Base-by-base conservation (phyloP, 2,888 invertebrate genomes). In the Quadroppia sp. region DNA sequence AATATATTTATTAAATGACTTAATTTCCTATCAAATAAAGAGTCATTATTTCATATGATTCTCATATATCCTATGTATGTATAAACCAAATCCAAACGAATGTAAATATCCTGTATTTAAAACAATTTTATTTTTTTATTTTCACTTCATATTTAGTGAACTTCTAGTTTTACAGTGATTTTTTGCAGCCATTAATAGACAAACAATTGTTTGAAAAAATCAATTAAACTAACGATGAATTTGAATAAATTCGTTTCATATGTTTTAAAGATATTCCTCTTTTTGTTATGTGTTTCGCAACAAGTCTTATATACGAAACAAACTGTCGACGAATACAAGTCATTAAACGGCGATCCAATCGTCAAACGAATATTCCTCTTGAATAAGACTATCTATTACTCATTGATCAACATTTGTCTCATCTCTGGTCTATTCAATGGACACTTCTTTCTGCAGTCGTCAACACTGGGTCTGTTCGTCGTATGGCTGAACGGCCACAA, bases 401-500 rank as follows among this genome's bases (percentile, higher is more conserved):
- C 64, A 20, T 13, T 64, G 2, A 6, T 64, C 6, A 6, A 36
- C 11, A 20, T 20, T n/a, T 64, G 64, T n/a, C 64, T 64, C 36
- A 64, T 64, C 20, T 9, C 64, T 9, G 64, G 36, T n/a, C 20
- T 64, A 64, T 64, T 64, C 23, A 36, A n/a, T n/a, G 32, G 64
- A 36, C 11, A 36, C 1, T 15, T 64, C 13, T 64, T 64, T n/a
- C 64, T 64, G 1, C 64, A 64, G n/a, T 64, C 64, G n/a, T 36
- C 64, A 7, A 36, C 20, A n/a, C 4, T 32, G 36, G 64, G 32
- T 3, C 20, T 64, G 9, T 17, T 20, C 15, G n/a, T 64, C 40
- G 36, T 64, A n/a, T 64, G 64, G 64, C n/a, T 36, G n/a, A 20
- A 64, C 25, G n/a, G 6, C 9, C 64, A 64, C n/a, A 20, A 64